Evolutionary conservation across 2,113 vertebrate species (phyloP).

Genomic region (Cebidichthys violaceus): DNA sequence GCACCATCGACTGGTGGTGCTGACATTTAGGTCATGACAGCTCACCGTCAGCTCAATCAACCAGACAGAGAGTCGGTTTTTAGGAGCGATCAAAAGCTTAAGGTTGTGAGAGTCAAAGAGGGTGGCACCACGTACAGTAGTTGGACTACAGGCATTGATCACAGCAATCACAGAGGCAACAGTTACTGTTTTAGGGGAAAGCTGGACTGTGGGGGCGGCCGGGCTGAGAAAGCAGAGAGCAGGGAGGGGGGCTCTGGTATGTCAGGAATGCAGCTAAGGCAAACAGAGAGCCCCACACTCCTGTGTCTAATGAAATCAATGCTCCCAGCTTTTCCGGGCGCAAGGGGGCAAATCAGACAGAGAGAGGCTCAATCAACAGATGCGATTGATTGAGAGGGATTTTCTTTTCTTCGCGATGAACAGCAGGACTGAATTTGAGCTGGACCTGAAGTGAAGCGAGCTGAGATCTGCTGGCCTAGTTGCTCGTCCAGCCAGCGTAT

Average conservation of each 20-base stretch:
- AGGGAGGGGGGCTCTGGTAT: slow-evolving; percentile 74
- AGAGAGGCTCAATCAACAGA: slow-evolving; percentile 50
- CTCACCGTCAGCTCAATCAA: slow-evolving; percentile 15
- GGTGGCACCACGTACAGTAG: not conserved
- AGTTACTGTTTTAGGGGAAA: slow-evolving; percentile 45
- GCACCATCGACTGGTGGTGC: not conserved
- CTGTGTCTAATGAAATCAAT: slow-evolving; percentile 84
- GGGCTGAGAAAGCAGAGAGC: slow-evolving; percentile 52
- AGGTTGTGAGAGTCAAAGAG: not conserved
- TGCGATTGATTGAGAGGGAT: slow-evolving; percentile 28
- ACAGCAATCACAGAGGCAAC: slow-evolving; percentile 33
- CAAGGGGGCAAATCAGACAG: slow-evolving; percentile 66
- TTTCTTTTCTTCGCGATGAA: slow-evolving; percentile 10
- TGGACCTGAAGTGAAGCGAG: slow-evolving; percentile 7
- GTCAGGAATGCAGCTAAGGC: slow-evolving; percentile 82
- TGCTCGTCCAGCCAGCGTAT: not conserved
- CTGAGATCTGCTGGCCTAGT: slow-evolving; percentile 14
- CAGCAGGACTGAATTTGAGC: slow-evolving; percentile 12
- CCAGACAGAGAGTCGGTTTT: slow-evolving; percentile 18
- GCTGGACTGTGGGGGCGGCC: slow-evolving; percentile 17
- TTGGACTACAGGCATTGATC: slow-evolving; percentile 59
- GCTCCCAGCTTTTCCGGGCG: slow-evolving; percentile 72
- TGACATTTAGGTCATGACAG: slow-evolving; percentile 45
- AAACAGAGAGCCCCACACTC: slow-evolving; percentile 82
- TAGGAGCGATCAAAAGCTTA: not conserved